Percentiles rank a stretch among this genome's conserved stretches.
Conservation (phyloP, 2,113 vertebrate genomes). For the Petromus typicus region DNA sequence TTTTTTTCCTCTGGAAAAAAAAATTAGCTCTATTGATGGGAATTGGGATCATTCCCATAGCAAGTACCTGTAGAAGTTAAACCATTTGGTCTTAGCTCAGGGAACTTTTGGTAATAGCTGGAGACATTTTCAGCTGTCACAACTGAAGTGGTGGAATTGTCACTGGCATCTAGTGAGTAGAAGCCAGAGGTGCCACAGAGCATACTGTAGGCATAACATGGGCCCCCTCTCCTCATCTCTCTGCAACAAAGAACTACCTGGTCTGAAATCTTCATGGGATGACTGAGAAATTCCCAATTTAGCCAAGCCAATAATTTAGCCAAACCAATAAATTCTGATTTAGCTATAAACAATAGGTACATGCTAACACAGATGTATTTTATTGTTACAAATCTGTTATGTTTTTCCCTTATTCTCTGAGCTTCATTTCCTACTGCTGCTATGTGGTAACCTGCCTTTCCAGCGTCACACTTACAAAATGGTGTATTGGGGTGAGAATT, state of each 20-base stretch:
- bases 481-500: neutral
- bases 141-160: rapidly evolving
- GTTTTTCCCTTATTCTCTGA: neutral
- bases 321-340: no score
- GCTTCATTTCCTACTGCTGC: neutral
- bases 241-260: neutral
- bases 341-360: neutral
- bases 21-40: neutral
- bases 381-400: neutral
- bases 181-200: neutral
- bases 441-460: neutral
- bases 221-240: rapidly evolving
- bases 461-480: neutral
- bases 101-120: neutral
- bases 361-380: neutral
- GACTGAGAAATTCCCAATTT: neutral
- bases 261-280: neutral
- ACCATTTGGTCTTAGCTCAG: neutral
- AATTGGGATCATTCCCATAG: neutral
- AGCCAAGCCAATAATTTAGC: neutral
- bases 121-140: neutral
- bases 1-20: neutral
- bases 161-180: neutral
- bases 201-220: rapidly evolving
- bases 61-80: neutral